A percentile compares a stretch with the other conserved stretches of the same genome.
Evolutionary conservation across 1,140 invertebrate species (phyloP).

Genomic region (Leptoteleia sp.): DNA sequence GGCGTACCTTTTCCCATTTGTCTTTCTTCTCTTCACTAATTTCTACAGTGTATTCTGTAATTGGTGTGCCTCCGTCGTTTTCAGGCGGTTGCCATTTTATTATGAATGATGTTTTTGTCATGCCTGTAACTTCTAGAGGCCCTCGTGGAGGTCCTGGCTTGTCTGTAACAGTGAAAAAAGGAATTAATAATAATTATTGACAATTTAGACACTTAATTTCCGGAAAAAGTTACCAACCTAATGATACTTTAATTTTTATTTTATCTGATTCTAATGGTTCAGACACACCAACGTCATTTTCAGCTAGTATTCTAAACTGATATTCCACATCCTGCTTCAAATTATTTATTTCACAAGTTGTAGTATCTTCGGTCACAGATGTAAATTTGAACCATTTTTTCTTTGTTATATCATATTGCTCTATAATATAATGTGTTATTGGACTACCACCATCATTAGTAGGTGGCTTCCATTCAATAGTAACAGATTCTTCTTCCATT

Average conservation of each 20-base stretch:
- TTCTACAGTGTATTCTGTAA: conserved; percentile 94
- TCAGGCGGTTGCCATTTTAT: conserved; percentile 92
- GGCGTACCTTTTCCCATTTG: too few species aligned
- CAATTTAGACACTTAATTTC: too few species aligned
- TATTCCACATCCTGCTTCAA: conserved; percentile 90
- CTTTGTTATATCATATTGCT: conserved; percentile 87
- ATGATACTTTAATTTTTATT: conserved; percentile 84
- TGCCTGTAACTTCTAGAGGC: conserved; percentile 90
- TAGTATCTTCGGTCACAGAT: conserved; percentile 87
- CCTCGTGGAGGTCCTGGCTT: conserved; percentile 89
- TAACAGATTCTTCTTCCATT: conserved; percentile 87
- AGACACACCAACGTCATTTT: conserved; percentile 90
- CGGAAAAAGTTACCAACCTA: too few species aligned
- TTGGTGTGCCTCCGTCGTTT: conserved; percentile 91
- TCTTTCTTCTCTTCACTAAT: conserved; percentile 87
- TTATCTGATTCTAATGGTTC: conserved; percentile 87
- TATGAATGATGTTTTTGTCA: conserved; percentile 90
- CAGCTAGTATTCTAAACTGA: conserved; percentile 91
- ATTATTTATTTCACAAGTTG: conserved; percentile 88
- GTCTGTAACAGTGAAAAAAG: conserved; percentile 82
- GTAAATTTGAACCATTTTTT: conserved; percentile 89
- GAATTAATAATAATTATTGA: conserved; percentile 23
- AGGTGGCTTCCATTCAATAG: conserved; percentile 91
- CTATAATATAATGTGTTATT: conserved; percentile 89
- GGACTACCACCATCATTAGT: conserved; percentile 89